Percentiles rank a stretch among this genome's conserved stretches.
Evolutionary conservation across 2,888 invertebrate species (phyloP).

Genomic region (Pogonocherus hispidulus): DNA sequence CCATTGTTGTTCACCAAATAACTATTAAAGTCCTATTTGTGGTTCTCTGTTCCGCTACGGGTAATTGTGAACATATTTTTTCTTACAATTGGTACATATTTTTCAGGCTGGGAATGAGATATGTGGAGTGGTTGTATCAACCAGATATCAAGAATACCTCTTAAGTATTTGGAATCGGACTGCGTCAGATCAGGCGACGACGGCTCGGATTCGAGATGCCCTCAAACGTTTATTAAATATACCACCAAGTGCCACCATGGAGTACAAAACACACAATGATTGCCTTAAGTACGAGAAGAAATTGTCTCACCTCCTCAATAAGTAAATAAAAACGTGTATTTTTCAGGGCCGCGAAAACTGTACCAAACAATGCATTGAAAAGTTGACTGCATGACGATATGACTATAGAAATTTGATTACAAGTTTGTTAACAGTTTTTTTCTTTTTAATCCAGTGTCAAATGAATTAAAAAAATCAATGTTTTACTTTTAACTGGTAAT

Average conservation of each 20-base stretch:
- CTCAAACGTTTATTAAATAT: conserved; percentile 95
- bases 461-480: conserved; percentile 18
- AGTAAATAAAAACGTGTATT: not conserved
- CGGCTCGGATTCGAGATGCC: conserved; percentile 93
- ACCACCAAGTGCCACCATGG: conserved; percentile 92
- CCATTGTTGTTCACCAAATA: too few relatives aligned
- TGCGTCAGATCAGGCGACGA: conserved; percentile 89
- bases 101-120: conserved; percentile 93
- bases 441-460: conserved; percentile 23
- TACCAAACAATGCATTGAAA: conserved; percentile 62
- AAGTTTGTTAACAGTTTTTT: conserved; percentile 26
- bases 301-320: not conserved
- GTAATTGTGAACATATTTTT: too few relatives aligned
- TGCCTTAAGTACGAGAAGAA: conserved; percentile 79
- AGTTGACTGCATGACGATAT: conserved; percentile 59
- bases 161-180: conserved; percentile 98
- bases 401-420: conserved; percentile 22
- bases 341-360: conserved; percentile 65
- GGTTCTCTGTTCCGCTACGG: too few relatives aligned
- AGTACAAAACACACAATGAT: conserved; percentile 90
- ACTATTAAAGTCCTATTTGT: too few relatives aligned
- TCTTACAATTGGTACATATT: too few relatives aligned
- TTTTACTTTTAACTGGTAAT: not conserved
- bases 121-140: conserved; percentile 97
- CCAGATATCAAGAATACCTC: conserved; percentile 96